These are phyloP conservation scores for Labrus mixtus DNA, from an alignment of 2,113 vertebrate species.

Conservation along the genomic window DNA sequence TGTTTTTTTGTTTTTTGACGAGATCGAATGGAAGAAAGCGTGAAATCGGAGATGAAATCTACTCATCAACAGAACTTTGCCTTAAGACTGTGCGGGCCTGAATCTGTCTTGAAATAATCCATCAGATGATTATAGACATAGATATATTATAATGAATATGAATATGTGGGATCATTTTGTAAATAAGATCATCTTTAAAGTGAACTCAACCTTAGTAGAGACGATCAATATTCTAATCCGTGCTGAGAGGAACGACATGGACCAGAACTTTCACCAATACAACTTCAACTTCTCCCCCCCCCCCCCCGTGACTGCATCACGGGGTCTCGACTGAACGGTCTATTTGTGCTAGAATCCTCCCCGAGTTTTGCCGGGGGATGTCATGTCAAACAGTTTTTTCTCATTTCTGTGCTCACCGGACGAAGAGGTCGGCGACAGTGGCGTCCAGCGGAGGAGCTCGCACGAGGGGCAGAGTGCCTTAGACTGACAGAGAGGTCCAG, in stretches of 20 bases:
- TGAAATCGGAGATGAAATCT: conserved; percentile 65
- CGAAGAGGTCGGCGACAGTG: conserved; percentile 52
- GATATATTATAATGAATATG: conserved; percentile 78
- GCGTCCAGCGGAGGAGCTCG: conserved; percentile 38
- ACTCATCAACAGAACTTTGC: conserved; percentile 94
- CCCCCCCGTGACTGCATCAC: conserved; percentile 16
- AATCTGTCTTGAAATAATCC: conserved; percentile 88
- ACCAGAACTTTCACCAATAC: neutral
- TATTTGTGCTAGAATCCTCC: conserved; percentile 22
- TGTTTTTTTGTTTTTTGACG: conserved; percentile 74
- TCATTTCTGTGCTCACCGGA: conserved; percentile 54
- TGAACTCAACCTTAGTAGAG: conserved; percentile 81
- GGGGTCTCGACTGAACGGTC: neutral
- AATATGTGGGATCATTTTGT: conserved; percentile 85
- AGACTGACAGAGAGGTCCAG: conserved; percentile 62
- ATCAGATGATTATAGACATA: conserved; percentile 73
- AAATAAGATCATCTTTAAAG: conserved; percentile 92
- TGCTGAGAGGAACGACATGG: conserved; percentile 63
- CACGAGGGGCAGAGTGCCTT: conserved; percentile 83
- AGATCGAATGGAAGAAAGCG: conserved; percentile 79
- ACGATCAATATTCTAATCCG: no score
- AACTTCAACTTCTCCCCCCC: conserved; percentile 2
- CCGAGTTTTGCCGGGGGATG: conserved; percentile 9
- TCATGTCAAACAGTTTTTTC: conserved; percentile 38
- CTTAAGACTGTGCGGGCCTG: conserved; percentile 95